Conservation (phyloP, 1,140 invertebrate species). For the Drosophila setifemur region DNA sequence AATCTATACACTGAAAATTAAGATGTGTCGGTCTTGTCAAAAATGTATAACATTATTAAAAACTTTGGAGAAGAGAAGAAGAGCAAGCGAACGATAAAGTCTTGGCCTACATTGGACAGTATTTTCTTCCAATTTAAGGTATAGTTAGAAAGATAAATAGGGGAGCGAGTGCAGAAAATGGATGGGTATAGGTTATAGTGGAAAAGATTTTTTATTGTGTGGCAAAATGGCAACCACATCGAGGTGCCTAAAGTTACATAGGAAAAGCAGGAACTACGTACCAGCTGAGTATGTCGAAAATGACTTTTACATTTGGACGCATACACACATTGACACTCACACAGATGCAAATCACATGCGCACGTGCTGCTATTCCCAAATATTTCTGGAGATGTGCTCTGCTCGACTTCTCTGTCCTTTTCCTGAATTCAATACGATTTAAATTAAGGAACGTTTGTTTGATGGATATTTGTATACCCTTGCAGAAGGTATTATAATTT, state of each 20-base stretch:
- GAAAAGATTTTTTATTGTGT: constrained; percentile 67
- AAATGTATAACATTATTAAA: no score
- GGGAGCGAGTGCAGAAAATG: constrained; percentile 4
- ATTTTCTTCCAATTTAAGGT: constrained; percentile 34
- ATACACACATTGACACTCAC: constrained; percentile 11
- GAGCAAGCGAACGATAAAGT: constrained; percentile 18
- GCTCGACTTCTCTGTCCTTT: neutral
- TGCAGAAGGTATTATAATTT: no score
- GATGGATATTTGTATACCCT: no score
- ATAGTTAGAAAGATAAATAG: constrained; percentile 15
- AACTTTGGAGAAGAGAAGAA: no score
- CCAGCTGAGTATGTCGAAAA: constrained; percentile 36
- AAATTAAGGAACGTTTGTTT: constrained; percentile 50
- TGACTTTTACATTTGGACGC: constrained; percentile 28
- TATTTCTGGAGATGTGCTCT: constrained; percentile 33
- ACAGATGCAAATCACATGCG: constrained; percentile 63
- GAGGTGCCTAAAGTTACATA: constrained; percentile 71
- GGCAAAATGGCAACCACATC: constrained; percentile 60
- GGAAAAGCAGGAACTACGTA: neutral
- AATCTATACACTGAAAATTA: constrained; percentile 71
- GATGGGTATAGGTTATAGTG: no score
- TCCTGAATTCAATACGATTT: constrained; percentile 51
- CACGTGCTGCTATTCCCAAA: constrained; percentile 65
- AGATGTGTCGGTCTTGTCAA: no score
- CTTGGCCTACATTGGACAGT: constrained; percentile 37